Base-by-base conservation (phyloP, 1,140 invertebrate species). In the Camponotus pennsylvanicus region DNA sequence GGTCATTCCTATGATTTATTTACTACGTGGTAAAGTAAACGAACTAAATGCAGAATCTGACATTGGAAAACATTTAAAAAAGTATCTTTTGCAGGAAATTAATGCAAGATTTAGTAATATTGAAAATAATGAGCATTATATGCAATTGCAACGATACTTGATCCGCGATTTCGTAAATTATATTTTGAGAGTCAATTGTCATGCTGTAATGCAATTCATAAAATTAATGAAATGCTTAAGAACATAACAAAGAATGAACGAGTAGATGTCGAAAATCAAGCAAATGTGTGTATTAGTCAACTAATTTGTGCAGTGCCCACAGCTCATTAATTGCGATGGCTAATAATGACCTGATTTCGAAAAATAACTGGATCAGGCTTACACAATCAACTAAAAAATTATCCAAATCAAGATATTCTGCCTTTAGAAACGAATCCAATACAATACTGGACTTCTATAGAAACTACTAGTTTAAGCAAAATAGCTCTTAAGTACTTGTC, bases 1-100 rank as follows among this genome's bases (percentile, higher is more conserved):
- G n/a, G 42, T 52, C 21, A 70, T 70, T 49, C 21, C 67, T 67
- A 37, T 67, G 64, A 70, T 52, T 70, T 32, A 70, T 52, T 18
- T 49, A 70, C 21, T 70, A 32, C 27, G 40, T 70, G 2, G 5
- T 32, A 70, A 70, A 49, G 52, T 32, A 49, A 70, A 70, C 21
- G 2, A 70, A 37, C 34, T 66, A 67, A 37, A 40, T 67, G 37
- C 64, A 67, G 64, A 67, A 40, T 67, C 64, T 67, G 37, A 67
- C 4, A 42, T 42, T 67, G 64, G 64, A 6, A 67, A 67, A 42
- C 37, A 67, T n/a, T 67, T 42, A 42, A 40, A 70, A 70, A 18
- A 52, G 5, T 70, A 45, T 32, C 49, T 70, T 70, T 70, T 27
- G 13, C 7, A 67, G 32, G 64, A 67, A 67, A 67, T 42, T 67